Evolutionary conservation across 2,113 vertebrate genomes (phyloP), one percentile per base, ranked within the genome.

Genomic region (Tragelaphus buxtoni): DNA sequence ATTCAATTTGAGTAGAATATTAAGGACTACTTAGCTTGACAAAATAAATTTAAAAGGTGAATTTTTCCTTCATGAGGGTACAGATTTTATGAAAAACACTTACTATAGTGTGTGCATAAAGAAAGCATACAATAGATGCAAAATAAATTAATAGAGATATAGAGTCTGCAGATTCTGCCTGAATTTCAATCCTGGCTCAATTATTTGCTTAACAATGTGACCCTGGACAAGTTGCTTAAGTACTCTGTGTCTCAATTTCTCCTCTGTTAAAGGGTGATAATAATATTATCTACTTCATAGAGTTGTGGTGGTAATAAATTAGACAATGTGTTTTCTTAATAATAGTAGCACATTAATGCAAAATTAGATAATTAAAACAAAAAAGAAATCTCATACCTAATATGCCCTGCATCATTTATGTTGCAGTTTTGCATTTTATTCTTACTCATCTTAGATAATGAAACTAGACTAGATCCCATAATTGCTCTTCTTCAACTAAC

Each of bases 281-380:
- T 86, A 74, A 56, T 51, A 47, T 30, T 85, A 61, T 51, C 39
- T 89, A 53, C 39, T 86, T 92, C 39, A 82, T 18, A 63, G 42
- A 63, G n/a, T 39, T 74, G 9, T 84, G 80, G 22, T 80, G 72
- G 45, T 79, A 94, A 94, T 83, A 76, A 94, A 82, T 86, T n/a
- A 61, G 20, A 94, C 56, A 60, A 90, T 28, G 0, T 72, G 65
- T 72, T 72, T 35, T 72, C n/a, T 72, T 72, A 72, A 39, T 39
- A 72, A 22, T 72, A 72, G 18, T 9, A 72, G 65, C 35, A 39
- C 35, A 94, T 81, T 96, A 95, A 94, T 94, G 51, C 96, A 95
- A 96, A 61, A 30, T 77, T 83, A 90, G 80, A 88, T 92, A 97
- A 97, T 97, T 90, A 96, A 98, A 95, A 95, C 81, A 94, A 96